Evolutionary conservation across 35 echinoderm and acorn worm genomes (phyloP).

Genomic region (Patiria miniata): DNA sequence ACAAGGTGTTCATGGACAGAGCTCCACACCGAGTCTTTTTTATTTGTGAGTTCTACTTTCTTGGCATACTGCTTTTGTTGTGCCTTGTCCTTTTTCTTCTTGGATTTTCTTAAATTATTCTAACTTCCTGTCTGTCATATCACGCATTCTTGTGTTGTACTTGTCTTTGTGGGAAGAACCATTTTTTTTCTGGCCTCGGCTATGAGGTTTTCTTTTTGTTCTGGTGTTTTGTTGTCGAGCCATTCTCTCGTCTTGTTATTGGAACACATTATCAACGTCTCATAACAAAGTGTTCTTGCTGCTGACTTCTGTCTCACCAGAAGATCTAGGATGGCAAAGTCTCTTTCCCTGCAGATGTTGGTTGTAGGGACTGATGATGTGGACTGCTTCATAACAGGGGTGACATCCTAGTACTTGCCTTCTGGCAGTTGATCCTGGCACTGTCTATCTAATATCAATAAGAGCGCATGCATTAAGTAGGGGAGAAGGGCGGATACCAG

Average conservation of each 20-base stretch:
- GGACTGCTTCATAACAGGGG: background rate
- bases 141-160: constrained; percentile 5
- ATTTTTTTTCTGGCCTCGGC: constrained; percentile 2
- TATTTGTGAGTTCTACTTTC: background rate
- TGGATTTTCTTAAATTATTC: background rate
- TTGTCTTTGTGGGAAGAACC: background rate
- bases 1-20: background rate
- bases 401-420: constrained; percentile 60
- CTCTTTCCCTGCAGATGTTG: constrained; percentile 51
- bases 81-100: constrained; percentile 1
- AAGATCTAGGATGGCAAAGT: constrained; percentile 61
- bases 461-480: constrained; percentile 44
- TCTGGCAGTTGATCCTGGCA: constrained; percentile 75
- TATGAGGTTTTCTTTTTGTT: background rate
- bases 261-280: constrained; percentile 66
- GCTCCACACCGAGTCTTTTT: background rate
- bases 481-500: too few relatives aligned
- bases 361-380: constrained; percentile 55
- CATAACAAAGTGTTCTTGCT: constrained; percentile 13
- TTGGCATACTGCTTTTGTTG: background rate
- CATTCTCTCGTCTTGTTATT: constrained; percentile 25
- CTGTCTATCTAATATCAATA: constrained; percentile 61
- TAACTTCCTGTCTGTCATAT: background rate
- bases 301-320: constrained; percentile 41
- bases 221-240: background rate